Evolutionary conservation across 2,113 vertebrate genomes (phyloP), one percentile per base, ranked within the genome.

Genomic region (Dascyllus trimaculatus): DNA sequence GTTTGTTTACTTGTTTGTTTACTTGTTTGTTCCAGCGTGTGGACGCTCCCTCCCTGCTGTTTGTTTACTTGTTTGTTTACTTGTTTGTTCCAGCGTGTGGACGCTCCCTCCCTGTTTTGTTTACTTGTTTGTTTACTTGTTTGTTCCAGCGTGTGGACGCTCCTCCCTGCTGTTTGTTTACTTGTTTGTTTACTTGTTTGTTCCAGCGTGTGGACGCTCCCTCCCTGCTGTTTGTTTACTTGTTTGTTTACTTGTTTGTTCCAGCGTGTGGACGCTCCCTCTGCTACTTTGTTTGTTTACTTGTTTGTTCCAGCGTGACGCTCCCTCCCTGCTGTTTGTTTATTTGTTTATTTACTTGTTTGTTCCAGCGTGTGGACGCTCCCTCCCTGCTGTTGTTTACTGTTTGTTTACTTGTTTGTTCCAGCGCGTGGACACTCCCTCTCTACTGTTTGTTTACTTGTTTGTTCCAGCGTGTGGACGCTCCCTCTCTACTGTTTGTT

Each of bases 11-110:
- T n/a, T 49, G 19, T 49, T 49, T 49, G 48, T 49, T 49, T 49
- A 49, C 48, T 0, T 18, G 48, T 19, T 51, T 51, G 19, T 21
- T 51, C 4, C 89, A 98, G 97, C 93, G 91, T 0, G 94, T 97
- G 53, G 97, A 99, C 0, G 95, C 96, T 0, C 96, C 98, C 0
- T 93, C 96, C 38, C 89, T 99, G 83, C 95, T 99, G 19, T n/a
- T n/a, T n/a, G n/a, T n/a, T n/a, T n/a, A n/a, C n/a, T n/a, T n/a
- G n/a, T n/a, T n/a, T n/a, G n/a, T n/a, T n/a, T n/a, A n/a, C n/a
- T n/a, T 32, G 35, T 17, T 15, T 46, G 11, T 22, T 32, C 4
- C 63, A 80, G 78, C 1, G 63, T 9, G 13, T 71, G 51, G 97
- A 99, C 0, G 95, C 96, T 0, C 96, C 97, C 0, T 93, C 96